Conservation (phyloP, 92 coral and sea anemone species). For the Micromussa lordhowensis region DNA sequence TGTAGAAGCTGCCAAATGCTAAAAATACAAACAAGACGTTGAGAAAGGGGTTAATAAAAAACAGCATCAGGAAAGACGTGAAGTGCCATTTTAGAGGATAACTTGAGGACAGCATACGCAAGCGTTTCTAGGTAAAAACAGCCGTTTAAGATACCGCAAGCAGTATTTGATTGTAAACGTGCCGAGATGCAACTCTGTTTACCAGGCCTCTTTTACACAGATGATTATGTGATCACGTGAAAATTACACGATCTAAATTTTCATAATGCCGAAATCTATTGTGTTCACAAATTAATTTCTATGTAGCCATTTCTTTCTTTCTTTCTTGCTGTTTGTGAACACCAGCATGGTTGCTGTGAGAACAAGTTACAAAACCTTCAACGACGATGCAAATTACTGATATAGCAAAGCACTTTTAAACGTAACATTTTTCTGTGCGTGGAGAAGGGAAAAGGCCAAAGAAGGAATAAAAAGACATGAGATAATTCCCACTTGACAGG, state of each 20-base stretch:
- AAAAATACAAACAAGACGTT: background rate
- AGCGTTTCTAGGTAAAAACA: too few species aligned
- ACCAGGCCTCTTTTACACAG: background rate
- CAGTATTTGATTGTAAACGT: background rate
- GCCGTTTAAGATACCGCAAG: too few species aligned
- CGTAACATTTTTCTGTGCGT: too few species aligned
- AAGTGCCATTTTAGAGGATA: background rate
- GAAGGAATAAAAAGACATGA: too few species aligned
- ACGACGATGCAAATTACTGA: too few species aligned
- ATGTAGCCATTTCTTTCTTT: too few species aligned
- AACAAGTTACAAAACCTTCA: too few species aligned
- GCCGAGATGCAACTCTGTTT: background rate
- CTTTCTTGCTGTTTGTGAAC: too few species aligned
- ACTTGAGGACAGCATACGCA: background rate
- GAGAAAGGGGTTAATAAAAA: background rate
- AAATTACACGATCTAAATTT: background rate
- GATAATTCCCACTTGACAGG: too few species aligned
- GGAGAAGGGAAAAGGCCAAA: too few species aligned
- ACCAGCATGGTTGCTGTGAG: too few species aligned
- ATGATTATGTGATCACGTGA: background rate
- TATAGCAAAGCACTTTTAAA: too few species aligned
- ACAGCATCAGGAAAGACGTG: background rate
- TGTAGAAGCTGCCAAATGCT: slow-evolving; percentile 93
- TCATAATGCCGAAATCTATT: background rate
- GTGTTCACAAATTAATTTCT: background rate